Percentiles rank a stretch among this genome's conserved stretches.
These are phyloP conservation scores for Pygoscelis adeliae DNA, from an alignment of 2,113 vertebrate genomes.

Conservation along the genomic window DNA sequence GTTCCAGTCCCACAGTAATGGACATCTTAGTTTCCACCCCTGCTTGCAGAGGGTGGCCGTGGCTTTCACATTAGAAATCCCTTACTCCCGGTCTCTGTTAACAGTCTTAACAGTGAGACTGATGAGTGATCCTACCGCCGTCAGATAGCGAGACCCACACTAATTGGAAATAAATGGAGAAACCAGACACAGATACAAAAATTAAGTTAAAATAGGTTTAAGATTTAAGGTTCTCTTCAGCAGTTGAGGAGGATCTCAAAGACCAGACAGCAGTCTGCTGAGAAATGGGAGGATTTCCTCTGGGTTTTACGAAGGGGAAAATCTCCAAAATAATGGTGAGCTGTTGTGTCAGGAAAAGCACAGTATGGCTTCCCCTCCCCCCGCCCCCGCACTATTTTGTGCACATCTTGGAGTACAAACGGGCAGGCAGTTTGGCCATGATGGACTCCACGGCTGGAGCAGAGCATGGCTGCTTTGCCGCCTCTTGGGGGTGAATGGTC, in stretches of 20 bases:
- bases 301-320: neutral
- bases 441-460: neutral
- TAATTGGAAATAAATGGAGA: neutral
- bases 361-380: neutral
- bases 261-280: neutral
- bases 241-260: neutral
- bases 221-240: neutral
- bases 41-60: neutral
- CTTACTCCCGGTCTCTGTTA: neutral
- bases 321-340: neutral
- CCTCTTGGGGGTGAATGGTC: neutral
- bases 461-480: neutral
- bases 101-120: neutral
- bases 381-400: neutral
- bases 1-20: neutral
- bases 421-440: neutral
- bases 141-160: rapidly evolving
- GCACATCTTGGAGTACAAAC: neutral
- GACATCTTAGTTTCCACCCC: neutral
- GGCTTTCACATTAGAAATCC: neutral
- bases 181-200: neutral
- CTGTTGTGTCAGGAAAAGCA: neutral
- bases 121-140: rapidly evolving
- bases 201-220: neutral
- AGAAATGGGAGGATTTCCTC: neutral